A percentile compares a stretch with the other conserved stretches of the same genome.
Evolutionary conservation across 2,113 vertebrate genomes (phyloP).

Genomic region (Pluvianellus socialis): DNA sequence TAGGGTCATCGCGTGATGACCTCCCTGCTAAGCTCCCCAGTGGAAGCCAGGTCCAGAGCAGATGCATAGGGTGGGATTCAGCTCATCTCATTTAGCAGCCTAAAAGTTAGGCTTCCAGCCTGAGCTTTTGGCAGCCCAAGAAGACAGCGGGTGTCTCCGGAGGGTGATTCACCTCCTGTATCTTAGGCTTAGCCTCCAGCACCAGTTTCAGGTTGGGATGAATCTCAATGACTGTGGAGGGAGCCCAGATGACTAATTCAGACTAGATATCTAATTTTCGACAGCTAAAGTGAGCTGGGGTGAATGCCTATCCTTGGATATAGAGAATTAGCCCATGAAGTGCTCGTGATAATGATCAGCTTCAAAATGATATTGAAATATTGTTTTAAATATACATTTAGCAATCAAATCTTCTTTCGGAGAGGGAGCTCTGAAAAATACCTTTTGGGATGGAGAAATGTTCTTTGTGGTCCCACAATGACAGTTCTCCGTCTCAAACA

Average conservation of each 20-base stretch:
- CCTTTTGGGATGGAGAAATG: conserved; percentile 21
- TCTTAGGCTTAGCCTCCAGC: conserved; percentile 10
- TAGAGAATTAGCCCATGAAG: conserved; percentile 39
- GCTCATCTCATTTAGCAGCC: neutral
- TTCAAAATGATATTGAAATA: conserved; percentile 60
- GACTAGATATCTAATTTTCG: conserved; percentile 40
- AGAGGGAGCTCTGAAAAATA: conserved; percentile 33
- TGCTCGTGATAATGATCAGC: conserved; percentile 28
- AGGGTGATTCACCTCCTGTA: conserved; percentile 32
- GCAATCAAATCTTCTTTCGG: conserved; percentile 35
- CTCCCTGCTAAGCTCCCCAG: neutral
- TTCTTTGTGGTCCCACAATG: conserved; percentile 30
- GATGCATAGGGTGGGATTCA: neutral
- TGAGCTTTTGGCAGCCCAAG: neutral
- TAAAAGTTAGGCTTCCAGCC: neutral
- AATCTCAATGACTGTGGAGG: conserved; percentile 15
- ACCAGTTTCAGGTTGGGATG: conserved; percentile 5
- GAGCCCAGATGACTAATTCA: conserved; percentile 51
- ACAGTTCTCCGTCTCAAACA: conserved; percentile 54
- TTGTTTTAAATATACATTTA: conserved; percentile 58
- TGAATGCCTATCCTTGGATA: conserved; percentile 21
- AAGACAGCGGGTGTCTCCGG: neutral
- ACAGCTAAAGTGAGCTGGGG: neutral
- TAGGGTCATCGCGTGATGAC: neutral
- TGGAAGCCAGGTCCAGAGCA: neutral